Evolutionary conservation across 2,113 vertebrate genomes (phyloP), one percentile per base, ranked within the genome.

Genomic region (Ophiodon elongatus): DNA sequence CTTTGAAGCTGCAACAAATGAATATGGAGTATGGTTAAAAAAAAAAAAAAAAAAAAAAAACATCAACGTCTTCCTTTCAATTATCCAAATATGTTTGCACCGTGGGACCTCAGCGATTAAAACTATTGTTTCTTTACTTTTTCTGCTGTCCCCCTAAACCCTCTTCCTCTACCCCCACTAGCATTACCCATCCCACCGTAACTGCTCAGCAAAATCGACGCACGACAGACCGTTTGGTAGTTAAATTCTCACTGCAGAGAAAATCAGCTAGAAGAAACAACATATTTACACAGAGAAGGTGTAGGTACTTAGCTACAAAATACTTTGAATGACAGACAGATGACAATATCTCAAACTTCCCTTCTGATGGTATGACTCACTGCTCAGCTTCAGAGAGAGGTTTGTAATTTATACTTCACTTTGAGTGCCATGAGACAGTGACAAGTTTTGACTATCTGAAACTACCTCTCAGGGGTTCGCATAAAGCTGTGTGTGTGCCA

Each of bases 1-100:
- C 50, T 89, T 87, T 89, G 73, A 87, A 74, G 37, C 50, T 17
- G 69, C 66, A 79, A 80, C 74, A 90, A 88, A 87, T 80, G 35
- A 82, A 68, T 23, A 52, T 67, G 7, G 25, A 47, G 29, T n/a
- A 41, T 60, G 8, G 33, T n/a, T n/a, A n/a, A n/a, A n/a, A n/a
- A n/a, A n/a, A n/a, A n/a, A n/a, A n/a, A n/a, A n/a, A 35, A 15
- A 50, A 59, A 73, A 25, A 64, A 35, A 63, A 76, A 25, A 64
- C 68, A 62, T 72, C 4, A 31, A 27, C 27, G 52, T 52, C 77
- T 84, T 76, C 50, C 80, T 69, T 77, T 83, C 64, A 86, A 73
- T 87, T 84, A 86, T 80, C 37, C 37, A 47, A 37, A 70, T 68
- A 39, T 56, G 41, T 84, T 76, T 85, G 82, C 73, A 59, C 73